Evolutionary conservation across 53 echinoderm and acorn worm genomes (phyloP).

Genomic region (Paracentrotus lividus): DNA sequence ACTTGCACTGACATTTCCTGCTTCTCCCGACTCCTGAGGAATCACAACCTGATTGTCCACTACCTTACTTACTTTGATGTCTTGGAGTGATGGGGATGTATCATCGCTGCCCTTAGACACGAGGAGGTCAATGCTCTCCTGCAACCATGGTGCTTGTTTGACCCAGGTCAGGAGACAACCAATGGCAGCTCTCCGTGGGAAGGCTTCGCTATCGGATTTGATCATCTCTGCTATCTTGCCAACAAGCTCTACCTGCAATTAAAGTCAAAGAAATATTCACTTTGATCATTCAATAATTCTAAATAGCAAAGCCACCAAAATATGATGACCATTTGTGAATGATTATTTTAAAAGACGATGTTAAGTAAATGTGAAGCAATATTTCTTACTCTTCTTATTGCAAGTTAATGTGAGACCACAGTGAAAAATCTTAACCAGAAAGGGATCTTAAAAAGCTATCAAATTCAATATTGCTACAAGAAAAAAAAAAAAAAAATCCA

Average conservation of each 20-base stretch:
- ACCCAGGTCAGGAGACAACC: conserved; percentile 24
- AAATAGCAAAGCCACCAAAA: too few relatives aligned
- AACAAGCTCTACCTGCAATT: conserved; percentile 55
- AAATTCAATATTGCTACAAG: too few relatives aligned
- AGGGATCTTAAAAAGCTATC: too few relatives aligned
- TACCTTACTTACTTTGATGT: neutral
- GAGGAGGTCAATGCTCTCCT: neutral
- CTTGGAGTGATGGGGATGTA: neutral
- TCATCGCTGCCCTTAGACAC: neutral
- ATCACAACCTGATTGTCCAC: neutral
- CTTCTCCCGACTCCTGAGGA: neutral
- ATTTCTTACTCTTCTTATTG: too few relatives aligned
- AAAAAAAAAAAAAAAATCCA: too few relatives aligned
- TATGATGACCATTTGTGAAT: too few relatives aligned
- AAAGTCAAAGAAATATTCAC: neutral
- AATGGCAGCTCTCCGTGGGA: conserved; percentile 70
- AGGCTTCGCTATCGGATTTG: conserved; percentile 63
- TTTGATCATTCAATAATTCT: neutral
- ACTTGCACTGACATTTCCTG: neutral
- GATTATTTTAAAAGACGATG: too few relatives aligned
- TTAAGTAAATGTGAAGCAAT: too few relatives aligned
- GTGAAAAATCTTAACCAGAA: too few relatives aligned
- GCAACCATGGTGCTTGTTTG: conserved; percentile 30
- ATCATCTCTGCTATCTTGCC: conserved; percentile 32
- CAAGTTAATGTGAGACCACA: too few relatives aligned